Evolutionary conservation across 2,797 vertebrate species (phyloP).

Genomic region (Manis crassicaudata): DNA sequence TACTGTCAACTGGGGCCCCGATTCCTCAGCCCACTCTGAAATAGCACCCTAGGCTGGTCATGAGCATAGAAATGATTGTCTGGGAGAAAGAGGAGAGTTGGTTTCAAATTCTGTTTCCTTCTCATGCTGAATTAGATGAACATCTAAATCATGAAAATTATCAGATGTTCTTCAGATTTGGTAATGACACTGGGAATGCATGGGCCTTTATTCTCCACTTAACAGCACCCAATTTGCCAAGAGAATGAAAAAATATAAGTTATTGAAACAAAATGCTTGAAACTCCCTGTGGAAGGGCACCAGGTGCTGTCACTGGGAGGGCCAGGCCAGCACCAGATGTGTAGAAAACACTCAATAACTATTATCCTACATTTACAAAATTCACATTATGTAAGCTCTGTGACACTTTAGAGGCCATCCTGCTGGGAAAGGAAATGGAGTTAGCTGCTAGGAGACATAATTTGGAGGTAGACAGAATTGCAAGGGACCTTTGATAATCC

Average conservation of each 20-base stretch:
- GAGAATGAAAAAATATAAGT: background rate
- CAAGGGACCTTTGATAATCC: background rate
- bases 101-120: background rate
- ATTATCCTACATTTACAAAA: slow-evolving; percentile 9
- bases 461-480: background rate
- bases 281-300: background rate
- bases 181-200: slow-evolving; percentile 3
- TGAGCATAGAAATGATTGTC: background rate
- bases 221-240: slow-evolving; percentile 25
- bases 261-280: slow-evolving; percentile 29
- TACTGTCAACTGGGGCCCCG: background rate
- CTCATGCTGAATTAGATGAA: slow-evolving; percentile 56
- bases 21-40: background rate
- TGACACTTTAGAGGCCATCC: background rate
- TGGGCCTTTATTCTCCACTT: background rate
- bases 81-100: slow-evolving; percentile 2
- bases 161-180: slow-evolving; percentile 54
- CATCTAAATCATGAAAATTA: slow-evolving; percentile 56
- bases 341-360: background rate
- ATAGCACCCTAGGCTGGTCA: background rate
- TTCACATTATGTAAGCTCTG: background rate
- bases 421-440: slow-evolving; percentile 45
- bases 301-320: background rate
- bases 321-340: background rate
- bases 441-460: background rate